Evolutionary conservation across 2,888 invertebrate species (phyloP).

Genomic region (Eueremaeus valkanovi): DNA sequence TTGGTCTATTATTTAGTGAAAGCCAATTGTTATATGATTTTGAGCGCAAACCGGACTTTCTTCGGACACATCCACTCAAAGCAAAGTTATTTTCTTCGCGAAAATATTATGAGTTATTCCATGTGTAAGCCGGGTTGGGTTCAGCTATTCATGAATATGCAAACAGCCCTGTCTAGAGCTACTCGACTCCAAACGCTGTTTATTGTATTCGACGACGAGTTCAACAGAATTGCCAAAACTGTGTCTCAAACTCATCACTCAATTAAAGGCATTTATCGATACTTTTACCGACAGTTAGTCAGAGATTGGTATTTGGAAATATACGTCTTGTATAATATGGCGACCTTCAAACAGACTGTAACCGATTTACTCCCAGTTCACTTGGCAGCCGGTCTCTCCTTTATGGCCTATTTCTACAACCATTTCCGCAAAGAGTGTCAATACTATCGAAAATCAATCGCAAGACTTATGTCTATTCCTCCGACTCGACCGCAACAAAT

Average conservation of each 20-base stretch:
- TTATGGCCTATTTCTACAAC: no score
- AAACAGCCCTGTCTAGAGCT: background rate
- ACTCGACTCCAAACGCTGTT: background rate
- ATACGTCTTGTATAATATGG: background rate
- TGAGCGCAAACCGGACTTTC: background rate
- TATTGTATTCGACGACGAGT: background rate
- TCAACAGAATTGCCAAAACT: background rate
- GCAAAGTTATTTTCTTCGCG: background rate
- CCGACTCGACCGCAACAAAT: no score
- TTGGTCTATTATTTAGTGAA: conserved; percentile 6
- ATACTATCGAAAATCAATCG: no score
- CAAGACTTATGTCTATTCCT: no score
- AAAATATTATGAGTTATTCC: background rate
- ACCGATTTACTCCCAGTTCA: background rate
- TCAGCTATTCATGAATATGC: background rate
- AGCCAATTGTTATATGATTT: background rate
- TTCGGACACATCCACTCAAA: background rate
- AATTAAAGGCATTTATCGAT: background rate
- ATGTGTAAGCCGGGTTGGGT: background rate
- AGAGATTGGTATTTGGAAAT: background rate
- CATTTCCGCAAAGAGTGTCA: no score
- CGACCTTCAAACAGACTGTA: background rate
- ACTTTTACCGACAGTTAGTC: background rate
- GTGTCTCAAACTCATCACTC: background rate
- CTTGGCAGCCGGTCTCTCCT: background rate